A percentile compares a stretch with the other conserved stretches of the same genome.
Evolutionary conservation across 2,888 invertebrate genomes (phyloP).

Genomic region (Hermaeophaga mercurialis): DNA sequence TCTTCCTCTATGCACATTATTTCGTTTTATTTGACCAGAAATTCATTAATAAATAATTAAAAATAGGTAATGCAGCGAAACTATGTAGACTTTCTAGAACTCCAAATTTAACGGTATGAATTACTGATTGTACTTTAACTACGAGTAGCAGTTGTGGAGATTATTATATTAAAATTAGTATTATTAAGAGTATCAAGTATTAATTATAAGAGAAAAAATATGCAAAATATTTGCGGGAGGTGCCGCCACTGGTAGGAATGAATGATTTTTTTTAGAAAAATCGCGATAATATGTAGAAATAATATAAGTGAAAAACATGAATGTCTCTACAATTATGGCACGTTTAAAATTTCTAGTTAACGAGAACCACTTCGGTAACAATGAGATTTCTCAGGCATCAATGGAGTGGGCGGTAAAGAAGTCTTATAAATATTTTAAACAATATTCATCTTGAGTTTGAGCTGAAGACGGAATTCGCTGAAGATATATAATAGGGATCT

Average conservation of each 20-base stretch:
- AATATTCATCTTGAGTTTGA: constrained; percentile 40
- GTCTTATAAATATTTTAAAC: constrained; percentile 46
- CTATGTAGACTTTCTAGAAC: too few species aligned
- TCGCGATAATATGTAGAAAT: constrained; percentile 13
- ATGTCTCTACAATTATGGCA: constrained; percentile 19
- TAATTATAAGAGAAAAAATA: too few species aligned
- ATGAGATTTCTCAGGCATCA: constrained; percentile 30
- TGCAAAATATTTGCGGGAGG: too few species aligned
- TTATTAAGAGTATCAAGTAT: too few species aligned
- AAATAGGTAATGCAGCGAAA: too few species aligned
- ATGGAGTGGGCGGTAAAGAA: constrained; percentile 39
- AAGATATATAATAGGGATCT: constrained; percentile 3
- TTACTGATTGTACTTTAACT: too few species aligned
- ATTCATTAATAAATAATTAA: too few species aligned
- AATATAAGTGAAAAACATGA: constrained; percentile 13
- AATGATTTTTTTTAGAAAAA: constrained; percentile 9
- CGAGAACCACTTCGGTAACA: constrained; percentile 32
- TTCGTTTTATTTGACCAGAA: too few species aligned
- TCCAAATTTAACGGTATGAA: too few species aligned
- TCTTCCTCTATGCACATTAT: too few species aligned
- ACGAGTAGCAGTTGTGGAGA: too few species aligned
- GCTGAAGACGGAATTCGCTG: constrained; percentile 40
- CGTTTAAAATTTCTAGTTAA: constrained; percentile 25
- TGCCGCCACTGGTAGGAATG: constrained; percentile 4
- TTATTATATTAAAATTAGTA: too few species aligned